Base-by-base conservation (phyloP, 2,797 vertebrate genomes). In the Microctenopoma lineatum region DNA sequence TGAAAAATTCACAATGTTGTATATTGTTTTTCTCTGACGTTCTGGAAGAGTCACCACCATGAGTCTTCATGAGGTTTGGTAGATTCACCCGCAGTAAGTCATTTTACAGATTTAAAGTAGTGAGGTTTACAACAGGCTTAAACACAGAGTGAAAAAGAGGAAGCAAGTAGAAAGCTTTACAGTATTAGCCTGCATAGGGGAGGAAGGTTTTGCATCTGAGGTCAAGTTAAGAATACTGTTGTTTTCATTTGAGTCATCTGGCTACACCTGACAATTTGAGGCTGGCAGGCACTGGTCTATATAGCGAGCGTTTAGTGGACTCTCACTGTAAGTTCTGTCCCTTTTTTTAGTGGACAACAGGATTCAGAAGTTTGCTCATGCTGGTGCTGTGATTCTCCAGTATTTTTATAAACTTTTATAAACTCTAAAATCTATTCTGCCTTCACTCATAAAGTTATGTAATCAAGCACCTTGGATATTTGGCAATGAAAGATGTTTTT, bases 141-240 rank as follows among this genome's bases (percentile, higher is more conserved):
- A 54, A 58, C 13, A 44, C 54, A 53, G 61, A 54, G 66, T 67
- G 67, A 67, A 74, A 85, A 81, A 67, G 32, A 11, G 54, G 4
- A 32, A 32, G 29, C 4, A 32, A 55, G 59, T 36, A 75, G 11
- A 34, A 54, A 26, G 26, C 29, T 41, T 32, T 50, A 26, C 36
- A 15, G 42, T 18, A 39, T 66, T 39, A 53, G 16, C 3, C 52
- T 55, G 18, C 48, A 64, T 18, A 10, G 27, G 51, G 61, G 60
- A 2, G 7, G 34, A 7, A 45, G 27, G 15, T 25, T 71, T 59
- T 71, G 15, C 51, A 53, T 75, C 51, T 26, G n/a, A 39, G 18
- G 10, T 50, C 12, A 12, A 15, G 14, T 54, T 50, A 18, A 42
- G 51, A 50, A 38, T 13, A 34, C 36, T 34, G 60, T 42, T 63